These are phyloP conservation scores for Ormyrus thymus DNA, from an alignment of 2,888 invertebrate genomes.

Conservation along the genomic window DNA sequence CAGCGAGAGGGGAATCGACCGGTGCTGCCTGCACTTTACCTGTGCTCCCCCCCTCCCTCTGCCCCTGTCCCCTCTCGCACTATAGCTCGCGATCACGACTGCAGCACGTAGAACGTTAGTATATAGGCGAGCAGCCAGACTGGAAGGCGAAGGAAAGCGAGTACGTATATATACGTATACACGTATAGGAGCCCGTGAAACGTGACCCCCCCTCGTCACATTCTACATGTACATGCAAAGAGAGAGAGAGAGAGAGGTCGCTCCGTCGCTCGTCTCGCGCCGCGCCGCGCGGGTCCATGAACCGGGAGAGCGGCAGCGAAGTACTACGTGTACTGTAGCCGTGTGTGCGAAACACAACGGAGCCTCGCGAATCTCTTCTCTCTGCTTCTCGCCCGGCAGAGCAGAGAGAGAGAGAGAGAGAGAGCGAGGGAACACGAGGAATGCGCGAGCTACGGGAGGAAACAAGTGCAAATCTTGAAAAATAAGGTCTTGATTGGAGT, in stretches of 20 bases:
- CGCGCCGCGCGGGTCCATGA: conserved; percentile 36
- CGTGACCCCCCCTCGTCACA: conserved; percentile 41
- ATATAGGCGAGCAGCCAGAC: not conserved
- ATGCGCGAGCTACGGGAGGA: not conserved
- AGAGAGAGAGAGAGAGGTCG: not conserved
- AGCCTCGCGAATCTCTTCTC: conserved; percentile 19
- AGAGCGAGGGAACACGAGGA: not conserved
- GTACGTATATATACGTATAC: not conserved
- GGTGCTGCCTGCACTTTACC: conserved; percentile 23
- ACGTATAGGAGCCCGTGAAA: conserved; percentile 35
- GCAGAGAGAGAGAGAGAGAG: conserved; percentile 8
- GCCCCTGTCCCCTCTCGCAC: not conserved
- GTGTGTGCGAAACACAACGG: not conserved
- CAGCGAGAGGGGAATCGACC: conserved; percentile 3
- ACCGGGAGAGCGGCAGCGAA: conserved; percentile 1
- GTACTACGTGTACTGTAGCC: not conserved
- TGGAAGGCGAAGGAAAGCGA: conserved; percentile 22
- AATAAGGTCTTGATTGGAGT: too few species aligned
- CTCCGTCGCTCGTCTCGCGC: not conserved
- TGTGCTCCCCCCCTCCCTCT: not conserved
- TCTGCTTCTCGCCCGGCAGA: not conserved
- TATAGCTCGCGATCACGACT: not conserved
- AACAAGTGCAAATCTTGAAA: not conserved
- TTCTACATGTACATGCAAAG: not conserved
- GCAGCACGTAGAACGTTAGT: not conserved